These are phyloP conservation scores for Himalopsyche kuldschensis DNA, from an alignment of 2,888 invertebrate species.

Conservation along the genomic window DNA sequence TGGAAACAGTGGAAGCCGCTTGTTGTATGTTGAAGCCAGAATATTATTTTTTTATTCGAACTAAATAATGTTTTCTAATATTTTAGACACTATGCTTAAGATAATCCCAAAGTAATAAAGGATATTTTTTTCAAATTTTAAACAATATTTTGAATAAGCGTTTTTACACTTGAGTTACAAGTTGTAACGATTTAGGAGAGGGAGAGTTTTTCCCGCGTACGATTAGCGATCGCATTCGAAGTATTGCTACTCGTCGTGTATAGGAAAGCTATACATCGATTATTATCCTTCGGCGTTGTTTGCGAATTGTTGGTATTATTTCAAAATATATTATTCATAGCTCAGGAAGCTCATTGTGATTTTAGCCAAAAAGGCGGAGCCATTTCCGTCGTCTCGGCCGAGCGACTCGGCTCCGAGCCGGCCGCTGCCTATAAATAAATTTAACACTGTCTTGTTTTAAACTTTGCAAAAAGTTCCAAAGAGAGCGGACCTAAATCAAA, in stretches of 20 bases:
- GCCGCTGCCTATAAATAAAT: conserved; percentile 11
- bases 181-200: background rate
- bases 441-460: conserved; percentile 17
- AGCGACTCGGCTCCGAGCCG: background rate
- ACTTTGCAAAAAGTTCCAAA: conserved; percentile 29
- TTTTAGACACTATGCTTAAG: background rate
- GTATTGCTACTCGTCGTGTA: background rate
- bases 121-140: background rate
- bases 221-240: background rate
- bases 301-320: background rate
- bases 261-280: background rate
- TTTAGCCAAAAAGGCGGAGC: conserved; percentile 27
- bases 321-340: background rate
- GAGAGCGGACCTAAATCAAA: conserved; percentile 28
- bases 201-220: background rate
- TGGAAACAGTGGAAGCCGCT: background rate
- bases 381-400: background rate
- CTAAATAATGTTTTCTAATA: background rate
- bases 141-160: background rate
- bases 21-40: background rate
- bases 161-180: background rate
- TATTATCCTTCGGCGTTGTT: conserved; percentile 4
- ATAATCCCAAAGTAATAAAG: background rate
- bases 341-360: conserved; percentile 27
- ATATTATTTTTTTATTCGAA: background rate